These are phyloP conservation scores for Hypena proboscidalis DNA, from an alignment of 2,888 invertebrate species.

Conservation along the genomic window DNA sequence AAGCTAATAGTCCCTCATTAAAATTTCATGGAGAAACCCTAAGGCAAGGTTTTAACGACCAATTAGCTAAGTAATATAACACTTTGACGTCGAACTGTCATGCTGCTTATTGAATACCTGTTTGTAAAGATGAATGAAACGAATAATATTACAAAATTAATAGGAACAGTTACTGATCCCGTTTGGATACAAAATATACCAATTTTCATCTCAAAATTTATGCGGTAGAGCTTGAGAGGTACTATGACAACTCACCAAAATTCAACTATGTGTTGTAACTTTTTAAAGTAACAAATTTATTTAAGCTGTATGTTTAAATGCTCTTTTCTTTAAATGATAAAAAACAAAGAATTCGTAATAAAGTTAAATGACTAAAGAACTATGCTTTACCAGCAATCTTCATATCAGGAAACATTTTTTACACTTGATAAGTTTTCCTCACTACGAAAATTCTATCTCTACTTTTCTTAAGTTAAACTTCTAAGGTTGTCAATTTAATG, in stretches of 20 bases:
- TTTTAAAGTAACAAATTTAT: too few species aligned
- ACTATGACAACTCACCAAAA: too few species aligned
- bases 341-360: not conserved
- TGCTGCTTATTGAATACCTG: not conserved
- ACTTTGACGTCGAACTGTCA: slow-evolving; percentile 49
- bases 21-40: slow-evolving; percentile 65
- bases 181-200: too few species aligned
- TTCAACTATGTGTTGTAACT: too few species aligned
- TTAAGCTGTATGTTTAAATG: too few species aligned
- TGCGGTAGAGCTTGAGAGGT: too few species aligned
- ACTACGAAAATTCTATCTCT: not conserved
- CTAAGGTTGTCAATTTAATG: too few species aligned
- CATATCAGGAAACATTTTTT: slow-evolving; percentile 20
- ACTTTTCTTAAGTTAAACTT: too few species aligned
- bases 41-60: slow-evolving; percentile 56
- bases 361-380: slow-evolving; percentile 14
- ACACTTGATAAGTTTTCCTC: slow-evolving; percentile 3
- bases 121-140: not conserved
- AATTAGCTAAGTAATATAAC: slow-evolving; percentile 65
- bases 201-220: too few species aligned
- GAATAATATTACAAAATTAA: too few species aligned
- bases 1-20: slow-evolving; percentile 68
- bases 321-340: too few species aligned
- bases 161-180: too few species aligned
- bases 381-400: not conserved